Evolutionary conservation across 2,797 vertebrate species (phyloP), one percentile per base, ranked within the genome.

Genomic region (Pogoniulus pusillus): DNA sequence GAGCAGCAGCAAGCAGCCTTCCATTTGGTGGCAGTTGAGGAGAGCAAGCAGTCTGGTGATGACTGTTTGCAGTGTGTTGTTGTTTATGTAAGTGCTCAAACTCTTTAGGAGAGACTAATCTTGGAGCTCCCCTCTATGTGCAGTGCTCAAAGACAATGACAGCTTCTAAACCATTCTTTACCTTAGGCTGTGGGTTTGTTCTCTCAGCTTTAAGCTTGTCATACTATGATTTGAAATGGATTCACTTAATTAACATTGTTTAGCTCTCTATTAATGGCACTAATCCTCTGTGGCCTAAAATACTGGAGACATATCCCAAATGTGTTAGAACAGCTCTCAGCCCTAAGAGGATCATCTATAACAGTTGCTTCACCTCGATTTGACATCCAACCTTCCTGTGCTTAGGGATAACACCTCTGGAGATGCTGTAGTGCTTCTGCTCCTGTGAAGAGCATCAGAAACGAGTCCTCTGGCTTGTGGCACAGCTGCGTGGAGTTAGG

Each of bases 191-290:
- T 64, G 77, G 30, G 17, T 59, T 93, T 87, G 5, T 80, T 92
- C 55, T 77, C 26, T 87, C 34, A 62, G 32, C 51, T 84, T 89
- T 76, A 94, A 82, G 6, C 30, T 65, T 68, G 26, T 87, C 58
- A 66, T 57, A 30, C 16, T 59, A 7, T 32, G 10, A 60, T 75
- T 89, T 85, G 30, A 91, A 81, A 75, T 57, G 3, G 32, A 78
- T 85, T 65, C 11, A 49, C 43, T 72, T 84, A 73, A 82, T 91
- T 90, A 89, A 47, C 14, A 84, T 76, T 62, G 41, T 89, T 91
- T 76, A 55, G 91, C 19, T 89, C 22, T 73, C n/a, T 43, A 23
- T 87, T 87, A 83, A 63, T 53, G 4, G 5, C 66, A 53, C 13
- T 83, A 89, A 78, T 93, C 53, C 35, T 91, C 14, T 72, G 27